Conservation (phyloP, 1,140 invertebrate genomes). For the Drosophila bocki region DNA sequence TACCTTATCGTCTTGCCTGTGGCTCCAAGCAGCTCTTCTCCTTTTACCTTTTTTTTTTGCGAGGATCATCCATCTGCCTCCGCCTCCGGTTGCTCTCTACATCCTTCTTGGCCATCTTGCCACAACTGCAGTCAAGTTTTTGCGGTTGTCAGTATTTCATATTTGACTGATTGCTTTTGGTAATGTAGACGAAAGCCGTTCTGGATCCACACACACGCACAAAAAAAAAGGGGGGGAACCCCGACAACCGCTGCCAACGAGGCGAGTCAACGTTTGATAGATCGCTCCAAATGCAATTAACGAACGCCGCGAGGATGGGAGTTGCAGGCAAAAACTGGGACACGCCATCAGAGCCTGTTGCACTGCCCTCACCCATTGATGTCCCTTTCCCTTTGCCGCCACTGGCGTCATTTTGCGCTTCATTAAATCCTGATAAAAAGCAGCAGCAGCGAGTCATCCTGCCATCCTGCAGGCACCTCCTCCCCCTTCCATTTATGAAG, state of each 20-base stretch:
- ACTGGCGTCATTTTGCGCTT: slow-evolving; percentile 70
- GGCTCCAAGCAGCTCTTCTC: slow-evolving; percentile 34
- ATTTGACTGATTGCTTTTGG: slow-evolving; percentile 82
- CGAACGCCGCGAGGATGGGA: slow-evolving; percentile 22
- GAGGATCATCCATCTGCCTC: slow-evolving; percentile 56
- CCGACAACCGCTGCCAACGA: slow-evolving; percentile 18
- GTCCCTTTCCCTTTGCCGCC: background rate
- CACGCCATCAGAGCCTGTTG: slow-evolving; percentile 44
- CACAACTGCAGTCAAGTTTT: slow-evolving; percentile 66
- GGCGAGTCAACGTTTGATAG: slow-evolving; percentile 60
- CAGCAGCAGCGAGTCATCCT: slow-evolving; percentile 26
- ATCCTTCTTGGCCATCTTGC: slow-evolving; percentile 21
- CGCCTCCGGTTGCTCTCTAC: slow-evolving; percentile 13
- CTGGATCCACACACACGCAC: background rate
- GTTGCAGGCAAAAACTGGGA: slow-evolving; percentile 26
- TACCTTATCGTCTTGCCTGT: slow-evolving; percentile 53
- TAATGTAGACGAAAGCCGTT: slow-evolving; percentile 60
- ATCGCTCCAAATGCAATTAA: slow-evolving; percentile 71
- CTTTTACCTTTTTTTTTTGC: background rate
- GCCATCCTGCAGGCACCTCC: slow-evolving; percentile 2
- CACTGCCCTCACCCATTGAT: slow-evolving; percentile 12
- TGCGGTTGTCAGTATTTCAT: slow-evolving; percentile 75
- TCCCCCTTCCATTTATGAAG: slow-evolving; percentile 40
- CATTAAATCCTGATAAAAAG: slow-evolving; percentile 63
- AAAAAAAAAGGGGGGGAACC: slow-evolving; percentile 11